Conservation (phyloP, 2,888 invertebrate species). For the Agrochola lychnidis region DNA sequence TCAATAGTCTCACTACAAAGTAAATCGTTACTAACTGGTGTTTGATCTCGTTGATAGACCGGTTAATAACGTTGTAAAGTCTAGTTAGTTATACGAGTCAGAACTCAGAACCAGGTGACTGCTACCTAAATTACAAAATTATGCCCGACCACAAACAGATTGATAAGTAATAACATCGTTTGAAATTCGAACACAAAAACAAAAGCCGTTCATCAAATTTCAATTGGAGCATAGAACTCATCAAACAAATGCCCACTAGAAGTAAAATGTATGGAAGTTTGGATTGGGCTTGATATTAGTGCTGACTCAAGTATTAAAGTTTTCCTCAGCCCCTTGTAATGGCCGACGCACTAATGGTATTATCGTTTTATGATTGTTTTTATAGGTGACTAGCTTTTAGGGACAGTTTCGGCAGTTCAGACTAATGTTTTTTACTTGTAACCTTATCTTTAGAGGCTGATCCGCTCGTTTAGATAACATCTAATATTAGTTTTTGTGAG, state of each 20-base stretch:
- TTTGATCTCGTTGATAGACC: constrained; percentile 8
- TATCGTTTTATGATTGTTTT: constrained; percentile 60
- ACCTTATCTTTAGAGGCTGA: constrained; percentile 27
- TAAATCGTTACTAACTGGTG: constrained; percentile 14
- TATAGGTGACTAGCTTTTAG: constrained; percentile 47
- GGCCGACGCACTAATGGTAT: constrained; percentile 50
- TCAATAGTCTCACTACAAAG: constrained; percentile 9
- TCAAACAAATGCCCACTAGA: constrained; percentile 65
- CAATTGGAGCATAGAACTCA: constrained; percentile 58
- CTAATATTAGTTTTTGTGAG: constrained; percentile 3
- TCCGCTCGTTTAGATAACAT: constrained; percentile 21
- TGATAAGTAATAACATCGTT: neutral
- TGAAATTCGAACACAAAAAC: constrained; percentile 41
- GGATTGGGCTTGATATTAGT: constrained; percentile 51
- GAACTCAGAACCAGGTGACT: neutral
- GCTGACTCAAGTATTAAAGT: constrained; percentile 60
- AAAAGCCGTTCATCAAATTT: constrained; percentile 66
- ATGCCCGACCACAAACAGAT: neutral
- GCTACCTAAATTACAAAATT: neutral
- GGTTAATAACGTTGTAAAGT: neutral
- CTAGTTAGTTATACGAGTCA: neutral
- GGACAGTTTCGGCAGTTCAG: constrained; percentile 32
- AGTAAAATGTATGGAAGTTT: constrained; percentile 62
- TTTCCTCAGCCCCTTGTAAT: constrained; percentile 33
- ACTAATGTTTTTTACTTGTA: constrained; percentile 42